Base-by-base conservation (phyloP, 2,113 vertebrate genomes). In the Oreochromis tanganicae region DNA sequence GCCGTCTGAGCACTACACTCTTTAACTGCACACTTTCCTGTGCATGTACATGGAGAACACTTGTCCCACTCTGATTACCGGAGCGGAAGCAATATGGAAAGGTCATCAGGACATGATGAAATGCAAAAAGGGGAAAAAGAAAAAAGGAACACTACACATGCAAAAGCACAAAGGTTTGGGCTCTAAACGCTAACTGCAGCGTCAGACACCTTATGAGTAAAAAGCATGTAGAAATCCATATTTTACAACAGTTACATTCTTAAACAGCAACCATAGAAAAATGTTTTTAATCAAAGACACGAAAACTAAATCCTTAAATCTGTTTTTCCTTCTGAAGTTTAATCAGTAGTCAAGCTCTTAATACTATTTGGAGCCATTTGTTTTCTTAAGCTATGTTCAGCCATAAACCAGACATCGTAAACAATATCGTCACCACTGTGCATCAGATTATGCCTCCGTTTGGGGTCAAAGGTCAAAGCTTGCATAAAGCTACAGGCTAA, bases 81-180 rank as follows among this genome's bases (percentile, higher is more conserved):
- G 81, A 88, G 75, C 38, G 56, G 83, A 89, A 78, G 56, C 1
- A 88, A 90, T 63, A 87, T 32, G 80, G 73, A 88, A 87, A 85
- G 80, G 82, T 88, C 85, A 82, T 17, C 16, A 80, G 66, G 27
- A 71, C 11, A 8, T 59, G 63, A 29, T 81, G 32, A 71, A 63
- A 85, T 61, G 78, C 46, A 80, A 84, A 27, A 32, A 48, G 32
- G 46, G 24, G 10, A 3, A n/a, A 9, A 43, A 63, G 1, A 5
- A 52, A 19, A 1, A 1, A 38, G 4, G 10, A 36, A 38, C n/a
- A 66, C 10, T n/a, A 38, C 10, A 46, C 27, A 50, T 10, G 50
- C 10, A 75, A 48, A 75, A 29, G 71, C 71, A 78, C 43, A n/a
- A 78, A 78, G 43, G 16, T 32, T 50, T 50, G 43, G 24, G 43